A percentile compares a stretch with the other conserved stretches of the same genome.
Conservation (phyloP, 64 coral and sea anemone genomes). For the Pocillopora verrucosa region DNA sequence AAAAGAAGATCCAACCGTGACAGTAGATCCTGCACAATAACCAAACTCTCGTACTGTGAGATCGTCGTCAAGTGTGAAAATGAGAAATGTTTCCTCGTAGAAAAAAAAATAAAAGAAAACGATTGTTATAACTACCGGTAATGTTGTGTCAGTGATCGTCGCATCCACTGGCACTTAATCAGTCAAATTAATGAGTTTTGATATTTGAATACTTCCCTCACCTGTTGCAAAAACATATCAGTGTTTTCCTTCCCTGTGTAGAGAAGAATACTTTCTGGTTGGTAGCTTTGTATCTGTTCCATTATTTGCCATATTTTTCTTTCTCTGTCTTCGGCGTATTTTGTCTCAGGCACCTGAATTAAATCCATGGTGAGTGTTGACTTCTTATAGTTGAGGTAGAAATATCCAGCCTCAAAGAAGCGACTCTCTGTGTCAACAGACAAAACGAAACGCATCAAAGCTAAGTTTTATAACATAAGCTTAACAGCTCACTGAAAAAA, state of each 20-base stretch:
- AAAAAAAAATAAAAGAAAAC: too few relatives aligned
- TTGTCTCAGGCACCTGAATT: background rate
- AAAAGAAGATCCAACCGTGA: too few relatives aligned
- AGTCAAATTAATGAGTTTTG: too few relatives aligned
- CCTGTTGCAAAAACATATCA: background rate
- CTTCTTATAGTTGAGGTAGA: background rate
- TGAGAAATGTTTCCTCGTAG: too few relatives aligned
- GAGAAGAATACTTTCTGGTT: background rate
- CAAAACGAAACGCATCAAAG: background rate
- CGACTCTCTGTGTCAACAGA: background rate
- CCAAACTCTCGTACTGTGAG: too few relatives aligned
- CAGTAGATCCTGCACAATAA: too few relatives aligned
- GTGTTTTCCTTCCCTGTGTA: slow-evolving; percentile 1
- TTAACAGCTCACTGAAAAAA: too few relatives aligned
- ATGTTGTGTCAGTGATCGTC: too few relatives aligned
- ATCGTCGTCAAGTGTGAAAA: too few relatives aligned
- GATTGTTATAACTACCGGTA: too few relatives aligned
- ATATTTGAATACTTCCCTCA: background rate
- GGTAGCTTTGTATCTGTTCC: background rate
- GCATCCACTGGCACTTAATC: too few relatives aligned
- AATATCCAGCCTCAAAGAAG: background rate
- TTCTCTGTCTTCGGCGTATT: background rate
- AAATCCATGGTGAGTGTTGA: background rate
- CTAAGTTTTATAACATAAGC: too few relatives aligned
- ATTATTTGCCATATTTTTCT: background rate